Evolutionary conservation across 2,888 invertebrate species (phyloP).

Genomic region (Linnaemya tessellans): DNA sequence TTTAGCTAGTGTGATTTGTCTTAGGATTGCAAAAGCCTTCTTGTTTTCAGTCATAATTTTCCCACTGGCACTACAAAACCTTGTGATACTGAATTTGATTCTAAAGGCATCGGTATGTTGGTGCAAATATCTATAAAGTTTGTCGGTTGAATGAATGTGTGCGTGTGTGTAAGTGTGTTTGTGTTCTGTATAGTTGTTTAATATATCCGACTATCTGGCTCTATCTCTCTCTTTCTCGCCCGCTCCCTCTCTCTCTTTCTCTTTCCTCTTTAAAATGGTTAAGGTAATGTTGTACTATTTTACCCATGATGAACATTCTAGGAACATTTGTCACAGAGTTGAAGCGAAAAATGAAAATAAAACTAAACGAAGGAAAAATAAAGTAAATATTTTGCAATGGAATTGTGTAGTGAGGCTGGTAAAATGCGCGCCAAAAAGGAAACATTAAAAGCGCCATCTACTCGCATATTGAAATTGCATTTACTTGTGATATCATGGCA

Average conservation of each 20-base stretch:
- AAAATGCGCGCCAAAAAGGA: conserved; percentile 75
- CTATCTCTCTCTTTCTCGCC: not conserved
- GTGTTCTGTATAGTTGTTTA: not conserved
- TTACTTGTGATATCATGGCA: conserved; percentile 19
- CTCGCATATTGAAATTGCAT: conserved; percentile 46
- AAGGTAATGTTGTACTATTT: conserved; percentile 61
- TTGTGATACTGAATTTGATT: conserved; percentile 43
- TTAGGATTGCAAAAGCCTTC: too few relatives aligned
- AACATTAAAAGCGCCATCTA: conserved; percentile 75
- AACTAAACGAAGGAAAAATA: conserved; percentile 18
- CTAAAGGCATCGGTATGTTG: conserved; percentile 44
- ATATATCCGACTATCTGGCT: conserved; percentile 1
- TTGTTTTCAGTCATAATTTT: not conserved
- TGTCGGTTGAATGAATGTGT: conserved; percentile 20
- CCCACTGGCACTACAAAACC: conserved; percentile 24
- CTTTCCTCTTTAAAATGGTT: conserved; percentile 30
- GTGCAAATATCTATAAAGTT: conserved; percentile 14
- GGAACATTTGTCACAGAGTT: conserved; percentile 64
- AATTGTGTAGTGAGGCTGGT: conserved; percentile 54
- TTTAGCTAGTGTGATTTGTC: too few relatives aligned
- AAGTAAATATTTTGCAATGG: conserved; percentile 54
- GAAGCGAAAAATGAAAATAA: conserved; percentile 4
- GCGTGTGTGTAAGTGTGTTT: not conserved
- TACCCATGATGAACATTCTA: conserved; percentile 55
- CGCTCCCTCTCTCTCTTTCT: too few relatives aligned